A percentile compares a stretch with the other conserved stretches of the same genome.
These are phyloP conservation scores for Mycalesis mineus DNA, from an alignment of 2,888 invertebrate genomes.

Conservation along the genomic window DNA sequence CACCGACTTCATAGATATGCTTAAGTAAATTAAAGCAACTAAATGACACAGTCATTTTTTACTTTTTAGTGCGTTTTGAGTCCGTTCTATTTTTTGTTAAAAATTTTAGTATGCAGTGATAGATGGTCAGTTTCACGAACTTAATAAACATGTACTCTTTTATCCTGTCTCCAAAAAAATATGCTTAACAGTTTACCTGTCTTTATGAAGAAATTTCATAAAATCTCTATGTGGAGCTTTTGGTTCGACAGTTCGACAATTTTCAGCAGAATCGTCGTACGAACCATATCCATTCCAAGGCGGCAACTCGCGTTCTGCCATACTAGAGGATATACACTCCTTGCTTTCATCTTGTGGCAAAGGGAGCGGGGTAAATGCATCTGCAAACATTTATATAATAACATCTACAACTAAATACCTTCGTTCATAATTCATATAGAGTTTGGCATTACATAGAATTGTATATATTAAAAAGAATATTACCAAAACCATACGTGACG, in stretches of 20 bases:
- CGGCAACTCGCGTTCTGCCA: slow-evolving; percentile 79
- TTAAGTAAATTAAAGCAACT: no score
- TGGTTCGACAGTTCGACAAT: slow-evolving; percentile 88
- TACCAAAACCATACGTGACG: slow-evolving; percentile 81
- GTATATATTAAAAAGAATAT: slow-evolving; percentile 11
- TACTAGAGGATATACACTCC: slow-evolving; percentile 45
- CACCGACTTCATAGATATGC: no score
- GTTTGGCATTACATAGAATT: no score
- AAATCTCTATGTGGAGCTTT: slow-evolving; percentile 87
- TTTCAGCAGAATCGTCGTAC: slow-evolving; percentile 92
- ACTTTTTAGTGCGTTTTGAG: no score
- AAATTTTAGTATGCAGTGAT: no score
- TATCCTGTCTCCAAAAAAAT: no score
- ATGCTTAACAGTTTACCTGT: slow-evolving; percentile 71
- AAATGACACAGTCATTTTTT: no score
- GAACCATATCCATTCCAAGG: slow-evolving; percentile 95
- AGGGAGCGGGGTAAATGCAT: slow-evolving; percentile 81
- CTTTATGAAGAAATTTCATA: slow-evolving; percentile 87
- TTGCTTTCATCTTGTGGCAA: slow-evolving; percentile 59
- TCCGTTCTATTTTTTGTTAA: no score
- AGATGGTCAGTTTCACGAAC: no score
- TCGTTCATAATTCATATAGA: no score
- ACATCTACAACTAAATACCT: background rate
- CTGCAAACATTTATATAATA: slow-evolving; percentile 43
- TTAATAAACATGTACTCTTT: no score